Base-by-base conservation (phyloP, 2,888 invertebrate genomes). In the Lepidocyrtinus sp. region DNA sequence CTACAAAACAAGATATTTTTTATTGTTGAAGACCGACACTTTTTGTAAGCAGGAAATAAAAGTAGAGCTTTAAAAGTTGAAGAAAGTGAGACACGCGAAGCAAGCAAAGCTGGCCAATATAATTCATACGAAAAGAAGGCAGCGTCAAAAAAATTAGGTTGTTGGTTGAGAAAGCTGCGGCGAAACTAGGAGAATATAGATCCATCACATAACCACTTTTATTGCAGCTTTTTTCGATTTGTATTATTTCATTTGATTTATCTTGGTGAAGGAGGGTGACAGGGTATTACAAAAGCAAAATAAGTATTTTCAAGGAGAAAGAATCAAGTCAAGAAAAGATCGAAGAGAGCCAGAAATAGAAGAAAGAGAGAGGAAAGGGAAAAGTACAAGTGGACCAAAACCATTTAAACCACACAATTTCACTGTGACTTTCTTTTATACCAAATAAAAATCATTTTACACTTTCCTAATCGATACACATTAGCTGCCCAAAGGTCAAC, bases 361-460 rank as follows among this genome's bases (percentile, higher is more conserved):
- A 12, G 21, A 17, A 22, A 22, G 1, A 67, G 1, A 26, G 19
- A 67, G 25, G 3, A 7, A 67, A 70, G 24, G 59, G 9, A 63
- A 72, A 63, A 72, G 72, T 72, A 72, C 72, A 72, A 72, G 72
- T 72, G 73, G 64, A 73, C 64, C 73, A 73, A 62, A 72, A 55
- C 21, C 73, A 65, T 46, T 45, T n/a, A n/a, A n/a, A 50, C 21
- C 7, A 19, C 27, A 26, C 50, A 25, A 65, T n/a, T 22, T 26
- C 17, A 55, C 36, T 73, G 73, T 65, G 65, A 73, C 64, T 73
- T 9, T 36, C 36, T 17, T 50, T 68, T 68, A n/a, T n/a, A n/a
- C n/a, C n/a, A n/a, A n/a, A n/a, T n/a, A n/a, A n/a, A n/a, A n/a
- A n/a, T n/a, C n/a, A n/a, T 59, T 55, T 73, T 73, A 63, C 61